Evolutionary conservation across 2,113 vertebrate genomes (phyloP).

Genomic region (Ranitomeya variabilis): DNA sequence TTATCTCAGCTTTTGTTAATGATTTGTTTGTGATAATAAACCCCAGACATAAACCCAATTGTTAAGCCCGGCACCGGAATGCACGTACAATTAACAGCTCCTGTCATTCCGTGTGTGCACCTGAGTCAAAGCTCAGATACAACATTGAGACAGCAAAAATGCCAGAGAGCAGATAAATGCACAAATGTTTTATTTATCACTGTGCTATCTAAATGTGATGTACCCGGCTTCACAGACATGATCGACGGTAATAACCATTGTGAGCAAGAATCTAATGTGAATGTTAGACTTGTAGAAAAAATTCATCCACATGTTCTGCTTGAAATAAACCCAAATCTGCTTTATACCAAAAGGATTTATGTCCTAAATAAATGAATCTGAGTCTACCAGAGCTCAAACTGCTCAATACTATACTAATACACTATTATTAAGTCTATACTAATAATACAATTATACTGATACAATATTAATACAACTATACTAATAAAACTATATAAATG

Average conservation of each 20-base stretch:
- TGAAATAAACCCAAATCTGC: slow-evolving; percentile 27
- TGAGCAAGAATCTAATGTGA: slow-evolving; percentile 42
- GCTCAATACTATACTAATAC: background rate
- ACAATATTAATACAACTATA: no score
- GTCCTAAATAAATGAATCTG: background rate
- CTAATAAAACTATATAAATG: no score
- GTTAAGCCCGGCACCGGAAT: background rate
- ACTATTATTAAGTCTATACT: background rate
- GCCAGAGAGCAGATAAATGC: slow-evolving; percentile 27
- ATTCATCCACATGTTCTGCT: slow-evolving; percentile 11
- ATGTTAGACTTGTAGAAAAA: slow-evolving; percentile 29
- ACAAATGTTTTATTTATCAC: slow-evolving; percentile 45
- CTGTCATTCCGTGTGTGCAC: slow-evolving; percentile 18
- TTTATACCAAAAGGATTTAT: slow-evolving; percentile 19
- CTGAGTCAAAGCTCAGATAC: slow-evolving; percentile 26
- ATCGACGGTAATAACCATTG: background rate
- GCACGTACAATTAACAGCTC: slow-evolving; percentile 36
- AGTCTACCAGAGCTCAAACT: background rate
- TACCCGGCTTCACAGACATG: slow-evolving; percentile 27
- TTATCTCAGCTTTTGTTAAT: slow-evolving; percentile 29
- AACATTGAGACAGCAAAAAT: background rate
- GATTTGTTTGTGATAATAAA: slow-evolving; percentile 29
- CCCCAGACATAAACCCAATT: background rate
- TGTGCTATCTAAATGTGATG: slow-evolving; percentile 30
- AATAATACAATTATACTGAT: no score